Conservation (phyloP, 2,113 vertebrate species). For the Nibea coibor region DNA sequence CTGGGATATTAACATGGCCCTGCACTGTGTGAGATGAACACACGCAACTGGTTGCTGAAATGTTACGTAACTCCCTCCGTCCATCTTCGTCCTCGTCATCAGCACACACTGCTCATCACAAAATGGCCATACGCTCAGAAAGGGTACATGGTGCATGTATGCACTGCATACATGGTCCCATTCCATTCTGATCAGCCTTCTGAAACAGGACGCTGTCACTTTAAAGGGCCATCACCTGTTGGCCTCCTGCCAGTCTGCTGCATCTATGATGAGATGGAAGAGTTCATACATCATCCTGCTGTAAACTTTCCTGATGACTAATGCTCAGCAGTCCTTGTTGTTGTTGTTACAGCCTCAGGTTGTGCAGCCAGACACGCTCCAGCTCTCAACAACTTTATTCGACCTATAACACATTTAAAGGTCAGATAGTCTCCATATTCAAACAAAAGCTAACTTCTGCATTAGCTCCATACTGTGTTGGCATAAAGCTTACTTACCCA, state of each 20-base stretch:
- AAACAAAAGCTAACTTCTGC: too few relatives aligned
- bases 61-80: constrained; percentile 35
- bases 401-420: too few relatives aligned
- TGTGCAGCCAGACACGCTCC: background rate
- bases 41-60: constrained; percentile 39
- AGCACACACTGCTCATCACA: constrained; percentile 16
- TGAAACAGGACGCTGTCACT: background rate
- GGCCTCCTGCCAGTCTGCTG: background rate
- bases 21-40: background rate
- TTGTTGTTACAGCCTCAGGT: too few relatives aligned
- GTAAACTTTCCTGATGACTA: background rate
- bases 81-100: background rate
- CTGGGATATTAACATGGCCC: accelerated
- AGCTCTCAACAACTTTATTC: background rate
- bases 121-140: constrained; percentile 46
- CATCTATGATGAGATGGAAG: background rate
- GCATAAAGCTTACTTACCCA: background rate
- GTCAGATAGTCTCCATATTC: too few relatives aligned
- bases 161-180: too few relatives aligned
- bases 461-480: background rate
- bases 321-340: too few relatives aligned
- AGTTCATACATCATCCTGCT: background rate
- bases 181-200: too few relatives aligned
- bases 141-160: background rate
- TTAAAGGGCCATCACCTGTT: background rate